These are phyloP conservation scores for Cyprinodon diabolis DNA, from an alignment of 2,797 vertebrate species.

Conservation along the genomic window DNA sequence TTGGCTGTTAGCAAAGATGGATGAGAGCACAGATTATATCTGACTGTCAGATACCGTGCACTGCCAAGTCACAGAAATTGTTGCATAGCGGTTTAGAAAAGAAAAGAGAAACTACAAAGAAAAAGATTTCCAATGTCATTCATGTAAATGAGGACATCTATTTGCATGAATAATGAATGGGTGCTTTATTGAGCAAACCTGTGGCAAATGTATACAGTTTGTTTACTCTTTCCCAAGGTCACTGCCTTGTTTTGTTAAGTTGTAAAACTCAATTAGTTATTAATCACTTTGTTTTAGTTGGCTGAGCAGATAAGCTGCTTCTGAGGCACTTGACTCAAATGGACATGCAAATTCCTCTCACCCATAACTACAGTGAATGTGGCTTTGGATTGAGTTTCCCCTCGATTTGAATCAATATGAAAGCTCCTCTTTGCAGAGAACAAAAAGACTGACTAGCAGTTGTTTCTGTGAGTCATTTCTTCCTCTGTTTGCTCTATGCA, in stretches of 20 bases:
- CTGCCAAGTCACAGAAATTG: neutral
- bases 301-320: conserved; percentile 55
- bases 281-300: conserved; percentile 48
- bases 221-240: conserved; percentile 56
- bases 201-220: conserved; percentile 5
- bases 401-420: conserved; percentile 1
- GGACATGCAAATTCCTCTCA: conserved; percentile 30
- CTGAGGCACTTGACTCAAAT: conserved; percentile 37
- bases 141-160: neutral
- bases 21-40: neutral
- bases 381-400: conserved; percentile 6
- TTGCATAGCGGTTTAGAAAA: neutral
- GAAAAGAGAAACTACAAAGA: neutral
- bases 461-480: neutral
- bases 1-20: neutral
- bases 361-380: neutral
- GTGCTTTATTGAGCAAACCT: conserved; percentile 21
- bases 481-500: neutral
- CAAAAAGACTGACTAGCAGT: neutral
- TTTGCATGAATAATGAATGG: conserved; percentile 6
- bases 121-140: neutral
- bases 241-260: conserved; percentile 26
- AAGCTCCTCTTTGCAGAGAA: neutral
- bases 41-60: neutral
- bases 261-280: conserved; percentile 56